These are phyloP conservation scores for Vulpes vulpes DNA, from an alignment of 2,113 vertebrate genomes.

Conservation along the genomic window DNA sequence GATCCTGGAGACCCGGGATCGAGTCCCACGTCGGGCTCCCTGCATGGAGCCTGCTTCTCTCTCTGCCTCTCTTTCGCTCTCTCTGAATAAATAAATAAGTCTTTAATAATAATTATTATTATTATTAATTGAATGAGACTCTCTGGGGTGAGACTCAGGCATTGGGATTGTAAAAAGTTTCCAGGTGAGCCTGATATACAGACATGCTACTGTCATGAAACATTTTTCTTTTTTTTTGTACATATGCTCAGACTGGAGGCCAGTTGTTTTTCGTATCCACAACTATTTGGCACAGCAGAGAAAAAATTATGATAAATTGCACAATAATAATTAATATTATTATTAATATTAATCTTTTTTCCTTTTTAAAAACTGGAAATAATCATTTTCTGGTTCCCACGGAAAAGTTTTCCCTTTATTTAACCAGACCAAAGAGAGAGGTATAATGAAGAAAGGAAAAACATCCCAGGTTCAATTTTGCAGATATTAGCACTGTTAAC, in stretches of 20 bases:
- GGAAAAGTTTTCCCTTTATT: neutral
- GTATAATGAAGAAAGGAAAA: slow-evolving; percentile 4
- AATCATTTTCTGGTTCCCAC: slow-evolving; percentile 2
- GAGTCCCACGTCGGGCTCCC: too few species aligned
- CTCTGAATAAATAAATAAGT: too few species aligned
- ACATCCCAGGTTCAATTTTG: neutral
- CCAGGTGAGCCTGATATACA: neutral
- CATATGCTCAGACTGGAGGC: neutral
- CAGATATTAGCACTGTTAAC: neutral
- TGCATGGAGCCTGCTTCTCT: too few species aligned
- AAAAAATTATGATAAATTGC: slow-evolving; percentile 40
- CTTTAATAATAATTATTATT: too few species aligned
- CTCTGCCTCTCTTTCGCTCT: too few species aligned
- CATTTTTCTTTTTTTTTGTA: neutral
- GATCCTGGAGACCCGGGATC: too few species aligned
- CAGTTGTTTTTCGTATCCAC: neutral
- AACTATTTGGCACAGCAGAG: neutral
- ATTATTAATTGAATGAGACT: neutral
- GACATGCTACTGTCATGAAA: neutral
- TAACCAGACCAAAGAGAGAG: neutral
- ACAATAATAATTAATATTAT: neutral
- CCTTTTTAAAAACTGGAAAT: neutral
- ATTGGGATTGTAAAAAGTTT: neutral
- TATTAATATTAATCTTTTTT: neutral
- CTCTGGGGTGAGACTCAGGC: neutral